Conservation (phyloP, 2,888 invertebrate genomes). For the Netelia fuscicornis region DNA sequence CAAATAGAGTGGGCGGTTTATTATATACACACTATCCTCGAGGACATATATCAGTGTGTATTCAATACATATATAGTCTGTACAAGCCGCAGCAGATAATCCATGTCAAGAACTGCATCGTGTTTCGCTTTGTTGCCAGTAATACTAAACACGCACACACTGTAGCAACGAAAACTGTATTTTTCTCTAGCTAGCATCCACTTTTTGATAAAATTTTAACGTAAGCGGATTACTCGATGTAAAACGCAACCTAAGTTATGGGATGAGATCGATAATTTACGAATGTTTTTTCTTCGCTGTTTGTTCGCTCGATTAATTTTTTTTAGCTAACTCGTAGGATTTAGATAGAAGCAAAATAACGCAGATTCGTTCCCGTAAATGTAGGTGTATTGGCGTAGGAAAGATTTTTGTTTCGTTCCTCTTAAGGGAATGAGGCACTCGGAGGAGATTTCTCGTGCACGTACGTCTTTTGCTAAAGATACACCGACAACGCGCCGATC, state of each 20-base stretch:
- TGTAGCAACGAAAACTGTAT: neutral
- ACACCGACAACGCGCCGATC: conserved; percentile 45
- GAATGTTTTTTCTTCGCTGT: no score
- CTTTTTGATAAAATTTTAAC: no score
- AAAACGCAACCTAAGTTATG: no score
- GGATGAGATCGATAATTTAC: no score
- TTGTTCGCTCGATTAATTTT: no score
- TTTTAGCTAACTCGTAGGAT: neutral
- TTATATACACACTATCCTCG: conserved; percentile 13
- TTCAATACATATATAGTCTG: neutral
- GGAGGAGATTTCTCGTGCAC: neutral
- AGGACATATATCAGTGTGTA: conserved; percentile 15
- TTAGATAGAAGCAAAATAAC: neutral
- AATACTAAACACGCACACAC: neutral
- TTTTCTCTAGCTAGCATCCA: neutral
- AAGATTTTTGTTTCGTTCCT: neutral
- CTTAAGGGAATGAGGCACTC: neutral
- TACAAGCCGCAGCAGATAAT: neutral
- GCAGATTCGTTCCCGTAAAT: neutral
- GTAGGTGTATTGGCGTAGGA: neutral
- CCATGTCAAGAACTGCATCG: neutral
- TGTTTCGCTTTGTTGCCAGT: neutral
- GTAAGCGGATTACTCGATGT: no score
- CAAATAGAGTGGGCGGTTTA: conserved; percentile 55
- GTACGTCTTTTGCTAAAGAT: conserved; percentile 30